phyloP scores from a whole-genome alignment of 2,888 invertebrate species.

The Epinotia brunnichana region DNA sequence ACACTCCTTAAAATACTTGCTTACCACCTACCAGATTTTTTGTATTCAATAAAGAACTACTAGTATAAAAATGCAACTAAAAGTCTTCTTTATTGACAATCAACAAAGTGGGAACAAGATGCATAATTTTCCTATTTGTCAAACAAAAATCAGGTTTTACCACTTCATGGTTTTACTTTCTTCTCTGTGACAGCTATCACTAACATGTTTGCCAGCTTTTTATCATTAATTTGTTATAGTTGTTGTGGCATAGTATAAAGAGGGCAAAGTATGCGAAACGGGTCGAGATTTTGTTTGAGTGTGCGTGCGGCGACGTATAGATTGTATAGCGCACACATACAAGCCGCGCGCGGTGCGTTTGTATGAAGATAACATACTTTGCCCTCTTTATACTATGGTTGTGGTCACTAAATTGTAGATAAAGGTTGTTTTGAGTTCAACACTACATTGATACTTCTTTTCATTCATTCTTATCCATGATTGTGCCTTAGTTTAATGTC shows the following conservation, averaged over 20 bases:
- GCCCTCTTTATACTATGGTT: no score
- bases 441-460: background rate
- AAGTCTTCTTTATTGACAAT: background rate
- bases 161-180: background rate
- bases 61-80: background rate
- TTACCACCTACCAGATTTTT: background rate
- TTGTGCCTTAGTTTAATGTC: conserved; percentile 4
- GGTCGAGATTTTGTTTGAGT: no score
- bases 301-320: no score
- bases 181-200: conserved; percentile 2
- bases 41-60: no score
- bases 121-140: background rate
- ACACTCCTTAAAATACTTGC: background rate
- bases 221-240: background rate
- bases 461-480: background rate
- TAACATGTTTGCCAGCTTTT: conserved; percentile 2
- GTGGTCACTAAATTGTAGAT: background rate
- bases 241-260: no score
- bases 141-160: background rate
- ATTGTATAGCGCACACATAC: no score
- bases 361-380: no score
- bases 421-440: background rate
- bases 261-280: no score
- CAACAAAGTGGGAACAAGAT: background rate
- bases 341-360: no score